Evolutionary conservation across 2,113 vertebrate species (phyloP).

Genomic region (Ptychochromis oligacanthus): DNA sequence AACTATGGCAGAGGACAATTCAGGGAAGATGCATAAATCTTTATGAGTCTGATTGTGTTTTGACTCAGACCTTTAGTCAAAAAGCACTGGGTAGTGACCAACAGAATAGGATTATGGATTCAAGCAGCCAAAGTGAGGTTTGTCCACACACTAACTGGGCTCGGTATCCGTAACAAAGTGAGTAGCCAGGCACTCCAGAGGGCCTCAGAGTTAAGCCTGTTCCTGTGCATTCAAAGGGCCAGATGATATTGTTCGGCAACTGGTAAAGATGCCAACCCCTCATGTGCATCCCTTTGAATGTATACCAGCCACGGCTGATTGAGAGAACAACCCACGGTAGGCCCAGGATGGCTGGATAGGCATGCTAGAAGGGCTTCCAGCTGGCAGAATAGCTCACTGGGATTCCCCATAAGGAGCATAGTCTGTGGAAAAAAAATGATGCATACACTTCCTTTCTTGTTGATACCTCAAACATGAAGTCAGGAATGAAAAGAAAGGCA

Average conservation of each 20-base stretch:
- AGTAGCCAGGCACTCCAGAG: constrained; percentile 12
- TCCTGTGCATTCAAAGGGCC: constrained; percentile 27
- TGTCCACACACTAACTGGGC: constrained; percentile 10
- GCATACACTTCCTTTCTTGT: background rate
- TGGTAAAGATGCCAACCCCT: constrained; percentile 7
- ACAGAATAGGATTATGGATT: constrained; percentile 6
- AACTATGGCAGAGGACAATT: background rate
- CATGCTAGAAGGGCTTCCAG: constrained; percentile 37
- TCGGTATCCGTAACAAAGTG: constrained; percentile 7
- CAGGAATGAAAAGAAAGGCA: background rate
- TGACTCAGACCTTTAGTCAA: constrained; percentile 1
- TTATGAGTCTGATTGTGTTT: background rate
- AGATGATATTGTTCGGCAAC: constrained; percentile 45
- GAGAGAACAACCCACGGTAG: constrained; percentile 16
- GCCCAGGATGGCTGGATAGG: constrained; percentile 1
- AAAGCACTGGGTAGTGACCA: background rate
- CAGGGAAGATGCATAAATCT: background rate
- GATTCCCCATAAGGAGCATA: constrained; percentile 7
- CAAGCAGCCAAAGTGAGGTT: constrained; percentile 23
- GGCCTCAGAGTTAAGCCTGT: constrained; percentile 27
- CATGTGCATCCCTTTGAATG: constrained; percentile 34
- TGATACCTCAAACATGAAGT: background rate
- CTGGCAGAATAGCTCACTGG: constrained; percentile 17
- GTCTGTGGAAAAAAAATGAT: background rate
- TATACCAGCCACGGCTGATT: constrained; percentile 20